Base-by-base conservation (phyloP, 2,113 vertebrate species). In the Seriola aureovittata region DNA sequence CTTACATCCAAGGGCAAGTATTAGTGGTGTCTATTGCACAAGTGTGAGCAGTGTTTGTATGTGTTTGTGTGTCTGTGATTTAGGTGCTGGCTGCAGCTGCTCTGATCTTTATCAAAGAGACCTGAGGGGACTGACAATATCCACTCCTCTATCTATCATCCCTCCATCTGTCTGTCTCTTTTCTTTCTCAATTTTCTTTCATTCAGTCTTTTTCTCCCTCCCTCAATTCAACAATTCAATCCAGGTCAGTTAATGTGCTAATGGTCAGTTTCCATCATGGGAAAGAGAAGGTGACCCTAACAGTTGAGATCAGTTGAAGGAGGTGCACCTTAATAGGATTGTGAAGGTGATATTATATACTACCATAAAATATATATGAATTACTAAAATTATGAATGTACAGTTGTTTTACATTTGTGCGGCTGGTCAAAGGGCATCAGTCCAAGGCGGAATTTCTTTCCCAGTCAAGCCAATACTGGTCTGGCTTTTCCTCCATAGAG, bases 91-190 rank as follows among this genome's bases (percentile, higher is more conserved):
- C 77, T 72, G 59, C 68, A 46, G 84, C 66, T 80, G 48, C 75
- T 82, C 71, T 88, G 91, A 90, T 93, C 83, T 88, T 89, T 90
- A 92, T 93, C 89, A 89, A 65, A 87, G 75, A 86, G 78, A 85
- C 87, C 85, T 88, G 88, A 88, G 90, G 85, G 82, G 80, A 90
- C 81, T 89, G 87, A 78, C 80, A 86, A 92, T 88, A 86, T 82
- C 78, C 82, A 90, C 71, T 83, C 38, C 36, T 85, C 71, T 79
- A 34, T 83, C 87, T 79, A 34, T 83, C 87, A 79, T 72, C 78
- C 71, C 36, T 73, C 70, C 59, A 69, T 86, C 90, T 32, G 16
- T 59, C 67, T 67, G 11, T 87, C 73, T 25, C 42, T 75, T 59
- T 55, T 52, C 42, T 55, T 50, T 75, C 78, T 81, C 66, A 54